Evolutionary conservation across 1,140 invertebrate genomes (phyloP).

Genomic region (Drosophila sproati): DNA sequence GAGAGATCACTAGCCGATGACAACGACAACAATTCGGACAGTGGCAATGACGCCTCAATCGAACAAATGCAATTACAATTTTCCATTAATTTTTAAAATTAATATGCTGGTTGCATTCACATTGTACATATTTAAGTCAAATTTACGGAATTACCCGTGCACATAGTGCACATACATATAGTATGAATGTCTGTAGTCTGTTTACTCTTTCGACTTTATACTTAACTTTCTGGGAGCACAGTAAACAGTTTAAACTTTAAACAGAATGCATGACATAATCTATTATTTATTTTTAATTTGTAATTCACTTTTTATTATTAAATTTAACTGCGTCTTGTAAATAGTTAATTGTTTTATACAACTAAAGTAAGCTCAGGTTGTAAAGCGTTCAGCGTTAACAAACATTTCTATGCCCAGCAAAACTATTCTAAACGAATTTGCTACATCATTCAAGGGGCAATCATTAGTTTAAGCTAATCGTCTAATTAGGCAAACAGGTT

Average conservation of each 20-base stretch:
- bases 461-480: slow-evolving; percentile 70
- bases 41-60: slow-evolving; percentile 52
- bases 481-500: slow-evolving; percentile 29
- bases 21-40: slow-evolving; percentile 5
- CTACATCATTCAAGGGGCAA: slow-evolving; percentile 65
- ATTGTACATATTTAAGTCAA: slow-evolving; percentile 45
- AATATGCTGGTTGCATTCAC: slow-evolving; percentile 53
- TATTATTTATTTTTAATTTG: slow-evolving; percentile 22
- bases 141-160: slow-evolving; percentile 23
- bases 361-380: slow-evolving; percentile 75
- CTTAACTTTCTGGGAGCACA: slow-evolving; percentile 1
- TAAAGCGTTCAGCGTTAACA: slow-evolving; percentile 52
- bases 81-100: slow-evolving; percentile 73
- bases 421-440: slow-evolving; percentile 44
- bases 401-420: slow-evolving; percentile 45
- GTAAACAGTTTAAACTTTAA: neutral
- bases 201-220: slow-evolving; percentile 1
- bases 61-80: slow-evolving; percentile 76
- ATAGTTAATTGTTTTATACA: slow-evolving; percentile 33
- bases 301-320: slow-evolving; percentile 16
- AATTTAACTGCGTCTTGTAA: slow-evolving; percentile 25
- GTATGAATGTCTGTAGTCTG: slow-evolving; percentile 27
- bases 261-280: slow-evolving; percentile 10
- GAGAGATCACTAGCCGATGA: slow-evolving; percentile 24
- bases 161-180: slow-evolving; percentile 15